Conservation (phyloP, 2,113 vertebrate species). For the Pterocles gutturalis region DNA sequence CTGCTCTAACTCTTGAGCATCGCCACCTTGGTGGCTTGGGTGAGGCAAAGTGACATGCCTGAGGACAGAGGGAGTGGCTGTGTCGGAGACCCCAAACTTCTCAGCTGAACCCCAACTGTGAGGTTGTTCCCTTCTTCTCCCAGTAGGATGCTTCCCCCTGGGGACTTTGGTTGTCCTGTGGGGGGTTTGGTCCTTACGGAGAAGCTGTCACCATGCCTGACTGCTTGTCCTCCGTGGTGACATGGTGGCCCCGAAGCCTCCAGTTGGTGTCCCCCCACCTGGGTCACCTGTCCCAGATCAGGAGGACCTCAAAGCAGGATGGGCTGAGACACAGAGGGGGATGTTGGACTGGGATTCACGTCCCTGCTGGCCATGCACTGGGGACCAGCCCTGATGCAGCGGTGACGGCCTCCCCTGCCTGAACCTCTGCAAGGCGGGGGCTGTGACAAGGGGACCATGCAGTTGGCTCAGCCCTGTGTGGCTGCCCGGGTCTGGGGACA, state of each 20-base stretch:
- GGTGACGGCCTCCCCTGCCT: neutral
- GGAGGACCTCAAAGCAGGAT: neutral
- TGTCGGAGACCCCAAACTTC: neutral
- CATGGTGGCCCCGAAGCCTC: neutral
- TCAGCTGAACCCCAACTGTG: fast-evolving
- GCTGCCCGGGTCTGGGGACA: neutral
- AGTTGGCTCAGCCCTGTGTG: fast-evolving
- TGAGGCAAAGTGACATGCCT: fast-evolving
- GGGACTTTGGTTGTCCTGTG: neutral
- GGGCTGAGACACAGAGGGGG: neutral
- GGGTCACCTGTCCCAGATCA: neutral
- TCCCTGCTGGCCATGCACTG: too few relatives aligned
- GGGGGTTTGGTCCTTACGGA: neutral
- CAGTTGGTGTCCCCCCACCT: too few relatives aligned
- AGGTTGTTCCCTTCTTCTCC: neutral
- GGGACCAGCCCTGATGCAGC: neutral
- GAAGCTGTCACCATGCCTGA: neutral
- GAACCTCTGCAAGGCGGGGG: neutral
- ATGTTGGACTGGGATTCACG: fast-evolving
- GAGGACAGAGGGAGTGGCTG: too few relatives aligned
- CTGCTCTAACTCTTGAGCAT: neutral
- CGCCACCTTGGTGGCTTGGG: too few relatives aligned
- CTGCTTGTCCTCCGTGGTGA: fast-evolving
- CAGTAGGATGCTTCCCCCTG: neutral
- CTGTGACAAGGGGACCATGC: neutral